Evolutionary conservation across 1,140 invertebrate species (phyloP).

Genomic region (Hestina assimilis): DNA sequence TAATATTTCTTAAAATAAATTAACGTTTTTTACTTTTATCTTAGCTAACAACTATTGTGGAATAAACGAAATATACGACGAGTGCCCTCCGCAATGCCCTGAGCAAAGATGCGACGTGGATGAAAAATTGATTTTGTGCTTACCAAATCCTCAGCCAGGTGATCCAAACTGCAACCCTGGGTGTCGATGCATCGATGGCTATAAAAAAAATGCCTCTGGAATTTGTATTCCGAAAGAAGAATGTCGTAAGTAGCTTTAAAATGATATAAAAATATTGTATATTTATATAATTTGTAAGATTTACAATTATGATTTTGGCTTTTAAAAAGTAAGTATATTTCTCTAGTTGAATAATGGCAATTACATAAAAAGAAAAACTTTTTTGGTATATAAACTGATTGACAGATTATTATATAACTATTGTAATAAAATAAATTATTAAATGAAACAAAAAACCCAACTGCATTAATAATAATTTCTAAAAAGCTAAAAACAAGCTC

Average conservation of each 20-base stretch:
- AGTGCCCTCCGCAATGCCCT: slow-evolving; percentile 20
- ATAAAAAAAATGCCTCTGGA: slow-evolving; percentile 30
- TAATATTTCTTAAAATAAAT: not conserved
- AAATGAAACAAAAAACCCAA: too few species aligned
- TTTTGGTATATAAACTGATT: too few species aligned
- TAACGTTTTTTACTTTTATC: not conserved
- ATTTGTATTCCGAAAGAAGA: slow-evolving; percentile 35
- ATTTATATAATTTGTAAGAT: too few species aligned
- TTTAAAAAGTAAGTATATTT: too few species aligned
- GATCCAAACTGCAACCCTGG: slow-evolving; percentile 23
- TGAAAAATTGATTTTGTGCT: slow-evolving; percentile 19
- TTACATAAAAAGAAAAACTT: too few species aligned
- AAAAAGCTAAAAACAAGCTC: too few species aligned
- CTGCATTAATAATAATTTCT: too few species aligned
- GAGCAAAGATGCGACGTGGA: slow-evolving; percentile 21
- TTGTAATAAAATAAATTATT: too few species aligned
- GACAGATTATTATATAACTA: too few species aligned
- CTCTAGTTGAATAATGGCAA: too few species aligned
- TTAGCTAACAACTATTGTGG: slow-evolving; percentile 7
- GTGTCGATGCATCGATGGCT: slow-evolving; percentile 37
- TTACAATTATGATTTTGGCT: too few species aligned
- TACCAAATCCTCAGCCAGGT: slow-evolving; percentile 7
- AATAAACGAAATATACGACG: slow-evolving; percentile 17
- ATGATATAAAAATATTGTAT: not conserved
- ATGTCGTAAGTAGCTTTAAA: slow-evolving; percentile 16